phyloP scores from a whole-genome alignment of 2,888 invertebrate species.

The Aleiodes alternator region DNA sequence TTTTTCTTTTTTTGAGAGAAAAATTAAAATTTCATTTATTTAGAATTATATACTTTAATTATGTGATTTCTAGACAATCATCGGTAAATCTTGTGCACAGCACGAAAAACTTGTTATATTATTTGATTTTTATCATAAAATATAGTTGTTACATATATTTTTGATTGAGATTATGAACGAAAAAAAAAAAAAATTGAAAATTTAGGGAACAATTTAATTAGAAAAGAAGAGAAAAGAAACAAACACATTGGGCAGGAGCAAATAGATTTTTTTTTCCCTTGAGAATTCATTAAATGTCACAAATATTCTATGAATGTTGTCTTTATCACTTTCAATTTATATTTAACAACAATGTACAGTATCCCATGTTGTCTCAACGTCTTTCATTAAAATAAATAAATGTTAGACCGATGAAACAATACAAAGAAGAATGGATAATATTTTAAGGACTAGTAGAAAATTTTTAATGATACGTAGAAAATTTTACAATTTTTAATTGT shows the following conservation, averaged over 20 bases:
- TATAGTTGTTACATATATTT: constrained; percentile 37
- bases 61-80: constrained; percentile 26
- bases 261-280: background rate
- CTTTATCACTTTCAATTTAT: constrained; percentile 17
- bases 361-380: constrained; percentile 26
- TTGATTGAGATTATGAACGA: constrained; percentile 33
- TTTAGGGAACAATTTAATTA: constrained; percentile 48
- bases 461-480: constrained; percentile 5
- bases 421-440: background rate
- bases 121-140: constrained; percentile 30
- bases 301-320: constrained; percentile 7
- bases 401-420: constrained; percentile 13
- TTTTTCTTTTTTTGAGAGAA: background rate
- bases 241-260: constrained; percentile 15
- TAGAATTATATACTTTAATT: constrained; percentile 3
- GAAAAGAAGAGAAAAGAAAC: constrained; percentile 18
- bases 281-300: background rate
- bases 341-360: constrained; percentile 25
- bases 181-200: constrained; percentile 12
- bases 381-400: constrained; percentile 19
- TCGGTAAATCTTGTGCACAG: constrained; percentile 30
- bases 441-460: constrained; percentile 2
- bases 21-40: background rate
- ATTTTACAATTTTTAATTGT: constrained; percentile 33
- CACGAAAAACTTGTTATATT: constrained; percentile 42